Evolutionary conservation across 2,888 invertebrate genomes (phyloP).

Genomic region (Eutolmus rufibarbis): DNA sequence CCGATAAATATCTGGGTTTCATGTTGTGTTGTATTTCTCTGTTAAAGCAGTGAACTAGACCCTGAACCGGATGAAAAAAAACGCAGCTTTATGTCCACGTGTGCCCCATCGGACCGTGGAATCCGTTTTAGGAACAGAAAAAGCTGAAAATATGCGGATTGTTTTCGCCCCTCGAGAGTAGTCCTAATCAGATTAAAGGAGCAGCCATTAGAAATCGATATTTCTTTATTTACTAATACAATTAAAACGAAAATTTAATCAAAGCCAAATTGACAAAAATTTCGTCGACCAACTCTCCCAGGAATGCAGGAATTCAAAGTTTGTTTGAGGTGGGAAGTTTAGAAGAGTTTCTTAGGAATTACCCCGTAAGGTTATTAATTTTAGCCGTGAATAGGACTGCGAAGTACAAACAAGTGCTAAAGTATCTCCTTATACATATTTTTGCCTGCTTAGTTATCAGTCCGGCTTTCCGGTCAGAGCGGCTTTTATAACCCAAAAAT

Average conservation of each 20-base stretch:
- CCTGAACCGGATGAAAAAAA: no score
- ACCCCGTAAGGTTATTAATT: no score
- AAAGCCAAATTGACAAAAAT: not conserved
- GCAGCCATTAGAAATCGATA: not conserved
- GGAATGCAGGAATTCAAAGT: not conserved
- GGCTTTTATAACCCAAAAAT: not conserved
- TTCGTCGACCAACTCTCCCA: not conserved
- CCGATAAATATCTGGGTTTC: no score
- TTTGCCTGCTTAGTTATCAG: not conserved
- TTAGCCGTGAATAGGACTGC: no score
- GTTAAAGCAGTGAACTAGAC: no score
- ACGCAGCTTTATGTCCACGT: no score
- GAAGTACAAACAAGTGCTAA: no score
- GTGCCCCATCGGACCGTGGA: not conserved
- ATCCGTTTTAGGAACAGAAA: not conserved
- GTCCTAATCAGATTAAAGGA: not conserved
- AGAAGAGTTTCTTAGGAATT: no score
- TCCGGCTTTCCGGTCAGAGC: no score
- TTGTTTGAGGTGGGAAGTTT: no score
- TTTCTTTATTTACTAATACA: not conserved
- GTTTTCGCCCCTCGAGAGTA: not conserved
- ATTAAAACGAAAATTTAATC: not conserved
- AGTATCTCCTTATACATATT: no score
- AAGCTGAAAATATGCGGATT: not conserved
- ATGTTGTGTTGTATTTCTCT: no score